Base-by-base conservation (phyloP, 2,113 vertebrate species). In the Eptesicus fuscus region DNA sequence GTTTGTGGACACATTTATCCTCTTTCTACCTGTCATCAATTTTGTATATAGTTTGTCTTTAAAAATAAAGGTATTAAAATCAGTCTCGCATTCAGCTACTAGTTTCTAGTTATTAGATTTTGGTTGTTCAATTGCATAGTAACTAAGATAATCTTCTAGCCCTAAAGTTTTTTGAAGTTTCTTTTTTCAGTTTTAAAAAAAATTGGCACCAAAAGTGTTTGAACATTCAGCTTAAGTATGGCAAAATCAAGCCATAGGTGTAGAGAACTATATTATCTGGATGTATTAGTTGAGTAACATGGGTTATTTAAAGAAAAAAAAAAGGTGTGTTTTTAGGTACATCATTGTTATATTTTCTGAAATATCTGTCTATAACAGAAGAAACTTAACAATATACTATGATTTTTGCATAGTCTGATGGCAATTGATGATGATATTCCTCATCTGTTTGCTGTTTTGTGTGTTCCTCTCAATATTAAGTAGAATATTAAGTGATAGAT, bases 401-500 rank as follows among this genome's bases (percentile, higher is more conserved):
- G 40, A 85, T 87, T 91, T 95, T 59, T 40, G 49, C 30, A 59
- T 77, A 69, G 59, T 69, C 78, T 20, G 8, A 69, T 73, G 65
- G 30, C n/a, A 87, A 82, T 13, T 77, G 80, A 77, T 80, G 49
- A 30, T 78, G 47, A 35, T 96, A 37, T 80, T 93, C 63, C 47
- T 95, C 76, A 90, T 95, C 51, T 82, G 16, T 79, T 90, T 95
- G 37, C 30, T 83, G 11, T 94, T 82, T 30, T 80, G 9, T 89
- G 18, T 87, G 14, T 73, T 92, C 35, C 73, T 88, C 69, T 92
- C 28, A 90, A 84, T 90, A 63, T 44, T 92, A 87, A 94, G 47
- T 61, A 90, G 49, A 88, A n/a, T 74, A 83, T 86, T 92, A 88
- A 78, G 16, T 88, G 70, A 88, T 74, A 95, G 42, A 77, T 80